phyloP scores from a whole-genome alignment of 2,113 vertebrate genomes.

The Solenodon paradoxus region DNA sequence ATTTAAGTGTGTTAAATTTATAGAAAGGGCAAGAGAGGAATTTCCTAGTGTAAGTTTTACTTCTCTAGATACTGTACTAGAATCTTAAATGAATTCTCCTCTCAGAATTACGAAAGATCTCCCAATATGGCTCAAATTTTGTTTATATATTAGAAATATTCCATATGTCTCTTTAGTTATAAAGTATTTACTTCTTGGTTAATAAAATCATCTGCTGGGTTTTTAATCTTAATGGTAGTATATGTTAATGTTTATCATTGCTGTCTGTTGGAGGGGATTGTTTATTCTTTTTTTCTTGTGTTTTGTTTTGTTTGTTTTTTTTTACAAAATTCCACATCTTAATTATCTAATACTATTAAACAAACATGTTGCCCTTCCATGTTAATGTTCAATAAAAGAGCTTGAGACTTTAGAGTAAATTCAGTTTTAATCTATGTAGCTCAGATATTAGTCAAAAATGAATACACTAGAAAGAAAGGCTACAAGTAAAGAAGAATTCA shows the following conservation, averaged over 20 bases:
- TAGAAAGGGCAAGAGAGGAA: not conserved
- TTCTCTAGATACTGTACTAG: not conserved
- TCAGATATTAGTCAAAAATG: not conserved
- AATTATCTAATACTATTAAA: not conserved
- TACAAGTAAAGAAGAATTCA: slow-evolving; percentile 1
- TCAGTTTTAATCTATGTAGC: not conserved
- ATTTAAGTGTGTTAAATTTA: slow-evolving; percentile 16
- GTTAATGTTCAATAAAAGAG: not conserved
- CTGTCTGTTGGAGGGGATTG: not conserved
- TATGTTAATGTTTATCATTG: not conserved
- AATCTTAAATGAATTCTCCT: not conserved
- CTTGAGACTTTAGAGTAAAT: not conserved
- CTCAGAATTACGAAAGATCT: not conserved
- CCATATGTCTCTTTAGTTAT: not conserved
- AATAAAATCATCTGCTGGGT: not conserved
- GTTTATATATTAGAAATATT: slow-evolving; percentile 25
- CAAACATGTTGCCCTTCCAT: not conserved
- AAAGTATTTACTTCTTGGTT: not conserved
- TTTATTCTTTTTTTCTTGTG: not conserved
- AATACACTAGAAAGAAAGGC: not conserved
- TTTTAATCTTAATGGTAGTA: slow-evolving; percentile 1
- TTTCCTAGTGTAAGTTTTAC: not conserved
- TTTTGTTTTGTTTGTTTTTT: not conserved
- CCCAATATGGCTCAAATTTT: not conserved
- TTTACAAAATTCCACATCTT: not conserved